Percentiles rank a stretch among this genome's conserved stretches.
Evolutionary conservation across 2,888 invertebrate species (phyloP).

Genomic region (Sycophila texana): DNA sequence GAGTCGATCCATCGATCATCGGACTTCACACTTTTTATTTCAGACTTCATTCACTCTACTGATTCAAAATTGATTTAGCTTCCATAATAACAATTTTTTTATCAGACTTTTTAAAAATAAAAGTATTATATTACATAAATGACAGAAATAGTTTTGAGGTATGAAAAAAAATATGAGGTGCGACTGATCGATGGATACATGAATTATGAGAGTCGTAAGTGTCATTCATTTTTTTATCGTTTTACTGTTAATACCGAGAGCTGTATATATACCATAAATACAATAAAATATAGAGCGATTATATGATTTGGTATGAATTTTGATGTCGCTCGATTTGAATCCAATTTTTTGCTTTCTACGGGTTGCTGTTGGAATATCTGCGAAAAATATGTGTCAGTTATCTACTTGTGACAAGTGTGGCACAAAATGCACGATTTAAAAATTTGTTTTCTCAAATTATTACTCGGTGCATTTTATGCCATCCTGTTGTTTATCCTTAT

Average conservation of each 20-base stretch:
- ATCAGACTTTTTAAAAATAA: too few species aligned
- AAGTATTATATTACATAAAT: too few species aligned
- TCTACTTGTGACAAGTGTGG: conserved; percentile 23
- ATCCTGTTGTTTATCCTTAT: background rate
- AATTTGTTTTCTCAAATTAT: too few species aligned
- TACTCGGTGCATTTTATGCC: background rate
- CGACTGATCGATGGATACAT: background rate
- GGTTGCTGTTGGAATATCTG: conserved; percentile 53
- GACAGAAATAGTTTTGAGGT: too few species aligned
- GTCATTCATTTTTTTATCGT: background rate
- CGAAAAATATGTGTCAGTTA: conserved; percentile 45
- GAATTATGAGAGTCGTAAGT: conserved; percentile 8
- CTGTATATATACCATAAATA: background rate
- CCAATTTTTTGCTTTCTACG: conserved; percentile 52
- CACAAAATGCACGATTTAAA: background rate
- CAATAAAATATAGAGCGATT: conserved; percentile 9
- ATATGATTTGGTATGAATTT: conserved; percentile 36
- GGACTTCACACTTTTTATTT: background rate
- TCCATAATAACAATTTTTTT: too few species aligned
- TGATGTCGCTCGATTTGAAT: conserved; percentile 38
- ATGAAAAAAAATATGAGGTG: background rate
- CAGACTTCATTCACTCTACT: too few species aligned
- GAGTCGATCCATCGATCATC: background rate
- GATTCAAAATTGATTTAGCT: too few species aligned
- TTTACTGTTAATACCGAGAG: too few species aligned